Evolutionary conservation across 1,140 invertebrate genomes (phyloP), one percentile per base, ranked within the genome.

Genomic region (Ylistrum balloti): DNA sequence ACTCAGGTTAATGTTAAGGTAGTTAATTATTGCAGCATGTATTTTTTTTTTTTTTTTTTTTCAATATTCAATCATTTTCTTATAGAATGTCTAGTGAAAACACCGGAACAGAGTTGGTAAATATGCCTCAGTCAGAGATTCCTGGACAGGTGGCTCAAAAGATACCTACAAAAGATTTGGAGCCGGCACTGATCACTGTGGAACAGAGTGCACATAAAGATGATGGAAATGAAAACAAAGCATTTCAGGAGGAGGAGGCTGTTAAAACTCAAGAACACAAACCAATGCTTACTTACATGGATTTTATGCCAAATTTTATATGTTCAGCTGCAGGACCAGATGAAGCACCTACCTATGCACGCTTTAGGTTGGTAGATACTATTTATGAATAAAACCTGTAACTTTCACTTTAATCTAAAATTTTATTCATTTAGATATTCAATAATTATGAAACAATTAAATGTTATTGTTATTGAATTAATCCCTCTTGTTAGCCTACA

Each of bases 281-380:
- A 74, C 56, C 56, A n/a, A 74, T 74, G 56, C 56, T 74, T 17
- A 74, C 56, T 1, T 74, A 74, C 56, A 74, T 74, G 56, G 56
- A 74, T n/a, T 74, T 74, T 11, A 74, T 74, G 56, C 56, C 56
- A 1, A 74, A 74, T 28, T 74, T 28, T 74, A 74, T 74, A 1
- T n/a, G 22, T 28, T 1, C 22, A 74, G 22, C 56, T 74, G n/a
- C n/a, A 2, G 11, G n/a, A 5, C 56, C 56, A 0, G 56, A 74
- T 74, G 56, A 74, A 28, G 56, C 56, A 28, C 56, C 56, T 28
- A 28, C n/a, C 1, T 74, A 74, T 74, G 56, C 56, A 28, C 22
- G 56, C 9, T 74, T 74, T 11, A 74, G 56, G 56, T 74, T 5
- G 28, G 56, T 74, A 74, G 9, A n/a, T 74, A 13, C 35, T 38